These are phyloP conservation scores for Caenorhabditis japonica DNA, from an alignment of 2,888 invertebrate species.

Conservation along the genomic window DNA sequence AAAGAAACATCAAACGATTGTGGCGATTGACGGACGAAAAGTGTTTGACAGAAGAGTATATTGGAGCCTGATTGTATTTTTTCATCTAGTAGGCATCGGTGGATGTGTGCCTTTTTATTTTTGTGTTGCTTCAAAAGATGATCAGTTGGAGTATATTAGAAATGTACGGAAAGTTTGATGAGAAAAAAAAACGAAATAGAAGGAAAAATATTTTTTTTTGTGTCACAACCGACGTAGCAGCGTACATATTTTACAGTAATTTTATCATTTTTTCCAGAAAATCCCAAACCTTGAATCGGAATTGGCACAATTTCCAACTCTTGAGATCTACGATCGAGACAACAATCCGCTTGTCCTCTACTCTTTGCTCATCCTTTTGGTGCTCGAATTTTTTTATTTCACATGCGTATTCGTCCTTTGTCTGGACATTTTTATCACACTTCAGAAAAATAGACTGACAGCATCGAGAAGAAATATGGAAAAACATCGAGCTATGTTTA, in stretches of 20 bases:
- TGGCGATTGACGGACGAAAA: background rate
- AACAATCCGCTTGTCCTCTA: background rate
- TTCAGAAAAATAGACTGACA: background rate
- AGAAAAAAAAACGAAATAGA: no score
- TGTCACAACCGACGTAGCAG: no score
- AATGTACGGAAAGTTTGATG: no score
- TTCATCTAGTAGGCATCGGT: no score
- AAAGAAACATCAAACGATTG: background rate
- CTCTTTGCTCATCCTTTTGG: background rate
- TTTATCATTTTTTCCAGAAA: no score
- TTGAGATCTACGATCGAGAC: constrained; percentile 13
- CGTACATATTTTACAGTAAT: no score
- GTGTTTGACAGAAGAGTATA: background rate
- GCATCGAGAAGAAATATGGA: background rate
- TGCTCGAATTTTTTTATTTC: background rate
- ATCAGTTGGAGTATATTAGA: no score
- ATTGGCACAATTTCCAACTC: background rate
- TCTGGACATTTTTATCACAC: background rate
- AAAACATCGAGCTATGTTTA: constrained; percentile 8
- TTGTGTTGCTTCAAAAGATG: no score
- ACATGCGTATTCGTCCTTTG: background rate
- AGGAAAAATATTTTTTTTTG: no score
- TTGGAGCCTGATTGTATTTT: no score
- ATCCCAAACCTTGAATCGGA: background rate
- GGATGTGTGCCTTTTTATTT: no score